A percentile compares a stretch with the other conserved stretches of the same genome.
These are phyloP conservation scores for Diadema setosum DNA, from an alignment of 35 echinoderm and acorn worm species.

Conservation along the genomic window DNA sequence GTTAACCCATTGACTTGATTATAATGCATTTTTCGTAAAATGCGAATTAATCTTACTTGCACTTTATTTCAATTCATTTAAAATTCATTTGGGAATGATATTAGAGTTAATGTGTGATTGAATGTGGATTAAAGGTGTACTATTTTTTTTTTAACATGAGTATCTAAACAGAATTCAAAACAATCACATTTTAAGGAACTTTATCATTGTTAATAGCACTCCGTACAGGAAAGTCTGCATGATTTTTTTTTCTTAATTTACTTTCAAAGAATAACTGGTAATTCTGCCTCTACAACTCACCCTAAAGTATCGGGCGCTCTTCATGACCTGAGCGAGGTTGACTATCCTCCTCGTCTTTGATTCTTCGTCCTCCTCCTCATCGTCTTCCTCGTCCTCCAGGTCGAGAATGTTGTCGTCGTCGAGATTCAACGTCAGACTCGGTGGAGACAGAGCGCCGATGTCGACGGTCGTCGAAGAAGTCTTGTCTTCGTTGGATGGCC, in stretches of 20 bases:
- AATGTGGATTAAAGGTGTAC: no score
- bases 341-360: not conserved
- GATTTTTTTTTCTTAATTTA: no score
- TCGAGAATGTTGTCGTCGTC: not conserved
- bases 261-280: no score
- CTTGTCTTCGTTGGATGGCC: not conserved
- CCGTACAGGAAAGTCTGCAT: no score
- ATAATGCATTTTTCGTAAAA: not conserved
- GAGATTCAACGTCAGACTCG: not conserved
- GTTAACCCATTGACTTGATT: not conserved
- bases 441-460: not conserved
- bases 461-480: not conserved
- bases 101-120: no score
- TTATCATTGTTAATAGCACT: no score
- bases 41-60: not conserved
- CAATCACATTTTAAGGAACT: no score
- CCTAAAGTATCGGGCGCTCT: not conserved
- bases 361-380: not conserved
- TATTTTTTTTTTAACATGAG: no score
- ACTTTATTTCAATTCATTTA: not conserved
- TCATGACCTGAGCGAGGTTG: not conserved
- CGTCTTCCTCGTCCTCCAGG: not conserved
- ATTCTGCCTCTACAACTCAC: no score
- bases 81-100: not conserved
- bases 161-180: no score